Conservation (phyloP, 2,888 invertebrate genomes). For the Dromius quadrimaculatus region DNA sequence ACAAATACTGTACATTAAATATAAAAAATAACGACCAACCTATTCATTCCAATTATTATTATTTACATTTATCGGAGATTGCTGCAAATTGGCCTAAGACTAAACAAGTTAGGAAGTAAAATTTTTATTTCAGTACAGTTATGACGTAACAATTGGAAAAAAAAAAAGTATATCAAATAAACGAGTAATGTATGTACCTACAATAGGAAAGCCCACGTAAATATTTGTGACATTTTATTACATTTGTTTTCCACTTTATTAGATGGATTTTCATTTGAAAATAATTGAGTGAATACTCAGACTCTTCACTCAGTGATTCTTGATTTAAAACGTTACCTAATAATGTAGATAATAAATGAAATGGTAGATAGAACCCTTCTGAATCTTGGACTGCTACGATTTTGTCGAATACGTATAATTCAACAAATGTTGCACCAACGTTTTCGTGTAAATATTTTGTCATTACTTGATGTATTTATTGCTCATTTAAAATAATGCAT, state of each 20-base stretch:
- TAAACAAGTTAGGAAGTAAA: not conserved
- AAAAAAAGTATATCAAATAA: conserved; percentile 13
- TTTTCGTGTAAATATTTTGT: conserved; percentile 45
- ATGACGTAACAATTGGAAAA: no score
- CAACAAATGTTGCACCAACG: conserved; percentile 46
- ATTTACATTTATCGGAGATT: conserved; percentile 6
- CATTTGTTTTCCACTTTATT: no score
- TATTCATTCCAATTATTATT: conserved; percentile 42
- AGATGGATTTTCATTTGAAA: no score
- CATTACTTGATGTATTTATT: conserved; percentile 52
- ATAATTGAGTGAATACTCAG: no score
- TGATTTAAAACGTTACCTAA: no score
- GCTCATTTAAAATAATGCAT: conserved; percentile 52
- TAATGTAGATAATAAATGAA: no score
- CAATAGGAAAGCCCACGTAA: no score
- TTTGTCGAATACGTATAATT: conserved; percentile 17
- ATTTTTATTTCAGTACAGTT: conserved; percentile 11
- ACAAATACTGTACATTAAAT: conserved; percentile 20
- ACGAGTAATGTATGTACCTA: conserved; percentile 15
- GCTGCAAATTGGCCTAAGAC: conserved; percentile 35
- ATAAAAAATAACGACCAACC: conserved; percentile 41
- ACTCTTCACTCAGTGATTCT: no score
- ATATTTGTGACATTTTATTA: no score
- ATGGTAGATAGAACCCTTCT: no score
- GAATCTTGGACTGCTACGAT: no score